phyloP scores from a whole-genome alignment of 2,797 vertebrate species.

The Acipenser oxyrinchus region DNA sequence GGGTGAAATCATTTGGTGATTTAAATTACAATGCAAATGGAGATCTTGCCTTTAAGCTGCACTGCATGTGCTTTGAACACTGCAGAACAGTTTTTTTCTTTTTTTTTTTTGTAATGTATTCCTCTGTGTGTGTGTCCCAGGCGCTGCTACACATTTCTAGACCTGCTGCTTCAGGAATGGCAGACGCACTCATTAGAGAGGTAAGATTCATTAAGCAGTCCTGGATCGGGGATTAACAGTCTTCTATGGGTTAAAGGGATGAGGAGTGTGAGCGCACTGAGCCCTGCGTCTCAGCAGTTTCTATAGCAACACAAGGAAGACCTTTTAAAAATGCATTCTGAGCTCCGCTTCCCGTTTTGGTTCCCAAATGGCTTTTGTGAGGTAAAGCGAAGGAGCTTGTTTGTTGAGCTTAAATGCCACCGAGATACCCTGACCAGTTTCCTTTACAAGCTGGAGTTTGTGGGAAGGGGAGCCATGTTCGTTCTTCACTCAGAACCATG shows the following conservation, averaged over 20 bases:
- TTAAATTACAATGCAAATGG: too few species aligned
- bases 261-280: constrained; percentile 34
- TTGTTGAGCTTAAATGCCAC: constrained; percentile 11
- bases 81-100: too few species aligned
- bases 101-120: too few species aligned
- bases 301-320: constrained; percentile 39
- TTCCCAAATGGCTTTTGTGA: constrained; percentile 23
- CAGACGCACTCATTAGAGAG: constrained; percentile 88
- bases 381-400: constrained; percentile 25
- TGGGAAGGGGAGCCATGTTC: neutral
- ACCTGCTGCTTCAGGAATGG: constrained; percentile 93
- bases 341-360: constrained; percentile 32
- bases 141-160: constrained; percentile 92
- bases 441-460: neutral
- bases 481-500: constrained; percentile 27
- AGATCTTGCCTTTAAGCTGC: too few species aligned
- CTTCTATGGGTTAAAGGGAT: constrained; percentile 42
- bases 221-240: constrained; percentile 43
- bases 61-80: too few species aligned
- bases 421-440: neutral
- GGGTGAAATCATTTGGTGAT: neutral
- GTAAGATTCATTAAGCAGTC: constrained; percentile 48
- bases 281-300: constrained; percentile 30
- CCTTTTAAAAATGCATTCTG: constrained; percentile 45
- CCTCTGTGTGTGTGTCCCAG: constrained; percentile 43